Conservation (phyloP, 2,888 invertebrate genomes). For the Drosophila mimetica region DNA sequence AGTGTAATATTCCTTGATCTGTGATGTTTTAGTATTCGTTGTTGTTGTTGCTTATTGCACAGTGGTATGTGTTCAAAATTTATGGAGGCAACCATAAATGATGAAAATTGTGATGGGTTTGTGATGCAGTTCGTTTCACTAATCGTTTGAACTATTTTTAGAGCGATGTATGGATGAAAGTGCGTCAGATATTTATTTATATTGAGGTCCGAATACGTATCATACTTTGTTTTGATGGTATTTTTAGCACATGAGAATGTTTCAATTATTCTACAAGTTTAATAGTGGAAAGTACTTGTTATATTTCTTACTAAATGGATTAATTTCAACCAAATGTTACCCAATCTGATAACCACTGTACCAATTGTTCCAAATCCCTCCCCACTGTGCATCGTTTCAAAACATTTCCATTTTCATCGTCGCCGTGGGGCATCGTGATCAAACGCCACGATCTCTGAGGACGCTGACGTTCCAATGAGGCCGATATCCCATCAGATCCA, state of each 20-base stretch:
- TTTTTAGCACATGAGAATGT: background rate
- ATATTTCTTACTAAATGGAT: too few relatives aligned
- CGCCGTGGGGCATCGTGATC: constrained; percentile 67
- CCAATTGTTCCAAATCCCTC: background rate
- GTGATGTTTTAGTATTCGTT: constrained; percentile 41
- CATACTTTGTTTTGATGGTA: background rate
- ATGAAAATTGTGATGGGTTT: constrained; percentile 15
- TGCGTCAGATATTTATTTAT: constrained; percentile 24
- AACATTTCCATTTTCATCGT: constrained; percentile 63
- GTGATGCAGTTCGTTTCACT: constrained; percentile 23
- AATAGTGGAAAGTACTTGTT: too few relatives aligned
- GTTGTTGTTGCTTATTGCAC: constrained; percentile 41
- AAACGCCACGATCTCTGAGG: constrained; percentile 62
- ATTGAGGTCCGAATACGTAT: background rate
- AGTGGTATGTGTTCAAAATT: constrained; percentile 27
- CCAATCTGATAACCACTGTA: background rate
- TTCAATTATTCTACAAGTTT: background rate
- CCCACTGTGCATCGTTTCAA: constrained; percentile 57
- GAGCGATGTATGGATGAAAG: constrained; percentile 4
- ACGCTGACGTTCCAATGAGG: constrained; percentile 49
- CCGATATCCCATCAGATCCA: constrained; percentile 16
- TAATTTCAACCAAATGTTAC: too few relatives aligned
- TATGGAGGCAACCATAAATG: background rate
- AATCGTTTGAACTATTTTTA: constrained; percentile 22
- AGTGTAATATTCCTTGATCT: constrained; percentile 37